Conservation (phyloP, 2,797 vertebrate species). For the Lepus oiostolus region DNA sequence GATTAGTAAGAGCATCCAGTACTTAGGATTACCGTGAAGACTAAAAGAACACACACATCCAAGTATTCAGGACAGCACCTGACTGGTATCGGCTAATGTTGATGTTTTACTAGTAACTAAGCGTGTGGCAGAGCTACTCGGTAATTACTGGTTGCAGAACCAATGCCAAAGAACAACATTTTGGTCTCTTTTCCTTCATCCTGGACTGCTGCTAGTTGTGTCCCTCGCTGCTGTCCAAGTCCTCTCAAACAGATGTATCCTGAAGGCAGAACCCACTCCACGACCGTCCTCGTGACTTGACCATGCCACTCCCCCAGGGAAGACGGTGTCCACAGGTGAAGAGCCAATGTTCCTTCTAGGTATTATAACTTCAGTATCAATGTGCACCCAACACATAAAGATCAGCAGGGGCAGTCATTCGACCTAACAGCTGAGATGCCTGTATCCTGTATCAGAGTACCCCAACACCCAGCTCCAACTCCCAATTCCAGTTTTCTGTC, state of each 20-base stretch:
- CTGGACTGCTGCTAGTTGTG: not conserved
- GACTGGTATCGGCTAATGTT: not conserved
- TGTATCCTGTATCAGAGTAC: no score
- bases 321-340: not conserved
- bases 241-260: not conserved
- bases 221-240: not conserved
- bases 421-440: no score
- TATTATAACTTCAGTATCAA: no score
- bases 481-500: no score
- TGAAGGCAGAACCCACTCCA: not conserved
- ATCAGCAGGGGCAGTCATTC: no score
- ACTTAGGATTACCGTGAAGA: not conserved
- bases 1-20: not conserved
- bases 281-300: not conserved
- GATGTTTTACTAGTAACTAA: no score
- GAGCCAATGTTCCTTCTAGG: no score
- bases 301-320: not conserved
- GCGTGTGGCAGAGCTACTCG: not conserved
- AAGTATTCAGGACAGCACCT: not conserved
- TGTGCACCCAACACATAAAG: not conserved
- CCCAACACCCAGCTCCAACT: no score
- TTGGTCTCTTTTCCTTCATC: not conserved
- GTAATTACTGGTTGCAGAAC: no score
- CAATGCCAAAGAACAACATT: not conserved
- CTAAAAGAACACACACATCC: not conserved